Evolutionary conservation across 2,797 vertebrate genomes (phyloP), one percentile per base, ranked within the genome.

Genomic region (Oreonectes daqikongensis): DNA sequence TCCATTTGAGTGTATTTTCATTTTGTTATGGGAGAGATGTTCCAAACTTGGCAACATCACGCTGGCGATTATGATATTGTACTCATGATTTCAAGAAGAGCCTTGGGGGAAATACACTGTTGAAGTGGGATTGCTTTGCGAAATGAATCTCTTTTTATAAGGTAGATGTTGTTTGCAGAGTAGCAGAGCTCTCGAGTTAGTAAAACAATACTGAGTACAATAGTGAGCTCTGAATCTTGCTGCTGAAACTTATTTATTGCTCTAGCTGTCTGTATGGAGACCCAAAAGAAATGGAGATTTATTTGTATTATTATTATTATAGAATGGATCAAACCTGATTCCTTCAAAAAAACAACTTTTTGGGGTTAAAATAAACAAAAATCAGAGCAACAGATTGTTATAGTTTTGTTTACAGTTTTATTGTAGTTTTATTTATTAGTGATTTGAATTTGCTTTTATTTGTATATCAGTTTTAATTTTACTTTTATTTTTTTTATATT

Each of bases 21-120:
- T 66, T 50, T 68, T 59, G 44, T 26, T 35, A 53, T 57, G 35
- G 1, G 44, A 35, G 38, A 35, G 52, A 44, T 50, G 30, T 30
- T 68, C n/a, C 0, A 1, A 68, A 68, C 14, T 18, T 60, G 5
- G 40, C 40, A 42, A 30, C 57, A 35, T 59, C 64, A 35, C 12
- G 0, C 28, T 68, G 40, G 52, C n/a, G 57, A 35, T 46, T 67
- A 75, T 32, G 28, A 12, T 68, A 14, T 4, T 55, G 22, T 55
- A 14, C 64, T 48, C 10, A 11, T 75, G 67, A 68, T 68, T 76
- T 76, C 40, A 60, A 68, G n/a, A 59, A 50, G 30, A 76, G 53
- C 65, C 64, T 46, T 75, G 5, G 38, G 55, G 69, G 20, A 3
- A 70, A 69, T 30, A 5, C 3, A 57, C 24, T 6, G 40, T 59